Evolutionary conservation across 1,140 invertebrate species (phyloP).

Genomic region (Thaumetopoea pityocampa): DNA sequence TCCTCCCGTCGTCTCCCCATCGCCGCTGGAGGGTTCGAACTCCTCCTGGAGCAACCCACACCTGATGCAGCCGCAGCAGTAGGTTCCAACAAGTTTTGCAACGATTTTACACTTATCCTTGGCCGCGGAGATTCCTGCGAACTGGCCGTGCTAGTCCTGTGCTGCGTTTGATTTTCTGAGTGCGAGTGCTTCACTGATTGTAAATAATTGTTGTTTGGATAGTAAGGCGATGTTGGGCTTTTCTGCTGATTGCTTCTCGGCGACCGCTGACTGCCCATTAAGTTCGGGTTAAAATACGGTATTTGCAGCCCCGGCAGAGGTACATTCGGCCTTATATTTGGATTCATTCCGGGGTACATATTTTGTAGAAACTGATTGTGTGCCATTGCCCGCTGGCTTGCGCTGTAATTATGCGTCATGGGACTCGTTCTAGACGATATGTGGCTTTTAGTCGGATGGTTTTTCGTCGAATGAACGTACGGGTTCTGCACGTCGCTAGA

Average conservation of each 20-base stretch:
- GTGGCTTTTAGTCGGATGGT: slow-evolving; percentile 41
- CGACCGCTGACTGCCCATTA: slow-evolving; percentile 53
- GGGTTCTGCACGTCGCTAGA: slow-evolving; percentile 62
- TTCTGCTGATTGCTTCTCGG: slow-evolving; percentile 57
- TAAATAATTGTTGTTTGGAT: slow-evolving; percentile 65
- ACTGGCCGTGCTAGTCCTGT: slow-evolving; percentile 36
- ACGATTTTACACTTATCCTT: slow-evolving; percentile 78
- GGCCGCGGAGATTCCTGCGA: slow-evolving; percentile 72
- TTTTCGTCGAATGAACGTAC: slow-evolving; percentile 67
- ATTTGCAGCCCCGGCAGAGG: slow-evolving; percentile 64
- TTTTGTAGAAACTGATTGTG: slow-evolving; percentile 57
- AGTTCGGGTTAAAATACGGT: slow-evolving; percentile 66
- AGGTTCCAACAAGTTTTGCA: slow-evolving; percentile 77
- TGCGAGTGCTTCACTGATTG: slow-evolving; percentile 61
- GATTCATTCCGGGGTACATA: slow-evolving; percentile 57
- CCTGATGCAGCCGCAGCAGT: slow-evolving; percentile 36
- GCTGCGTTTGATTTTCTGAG: slow-evolving; percentile 35
- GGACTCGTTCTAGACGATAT: slow-evolving; percentile 69
- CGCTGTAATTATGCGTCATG: slow-evolving; percentile 56
- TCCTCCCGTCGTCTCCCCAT: slow-evolving; percentile 58
- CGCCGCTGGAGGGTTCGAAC: slow-evolving; percentile 25
- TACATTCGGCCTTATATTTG: slow-evolving; percentile 52
- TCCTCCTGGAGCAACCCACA: slow-evolving; percentile 25
- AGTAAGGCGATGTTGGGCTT: slow-evolving; percentile 62
- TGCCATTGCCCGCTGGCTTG: slow-evolving; percentile 42